Evolutionary conservation across 2,113 vertebrate genomes (phyloP), one percentile per base, ranked within the genome.

Genomic region (Clinocottus analis): DNA sequence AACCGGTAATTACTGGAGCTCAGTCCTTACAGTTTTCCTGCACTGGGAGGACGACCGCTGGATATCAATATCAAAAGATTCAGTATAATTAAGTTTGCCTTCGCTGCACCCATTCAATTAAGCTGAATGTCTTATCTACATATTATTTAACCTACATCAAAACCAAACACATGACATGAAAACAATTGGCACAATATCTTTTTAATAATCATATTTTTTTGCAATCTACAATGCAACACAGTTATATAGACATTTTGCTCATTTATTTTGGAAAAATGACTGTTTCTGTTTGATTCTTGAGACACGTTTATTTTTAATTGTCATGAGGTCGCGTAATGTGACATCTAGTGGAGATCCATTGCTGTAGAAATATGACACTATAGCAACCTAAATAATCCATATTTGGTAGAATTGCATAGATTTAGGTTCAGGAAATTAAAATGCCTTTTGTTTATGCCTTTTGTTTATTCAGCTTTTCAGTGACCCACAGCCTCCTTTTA

Each of bases 1-100:
- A 85, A 74, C 21, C 35, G 59, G 67, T 78, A 45, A 79, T 86
- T 77, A 78, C 79, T 17, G 17, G 5, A 67, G n/a, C 41, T 64
- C 55, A 45, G 14, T 66, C 47, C 29, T 39, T 11, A 7, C 33
- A 63, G 75, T 53, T 35, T 29, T 45, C 10, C 19, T 25, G 11
- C 66, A 76, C 37, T 11, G 14, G 47, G 19, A 56, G 23, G 53
- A 14, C 10, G 14, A 7, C 9, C 41, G 35, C 43, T 25, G 9
- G n/a, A n/a, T 31, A 16, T 39, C 47, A 39, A 12, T 55, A 37
- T 37, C 23, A 17, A 45, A 29, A 29, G 19, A 68, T 35, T n/a
- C 12, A 67, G 39, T 45, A 7, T 21, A n/a, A 21, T 64, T 8
- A 45, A 19, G 35, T 45, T 29, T 51, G 13, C 2, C 19, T 14